Base-by-base conservation (phyloP, 1,140 invertebrate genomes). In the Pectinophora gossypiella region DNA sequence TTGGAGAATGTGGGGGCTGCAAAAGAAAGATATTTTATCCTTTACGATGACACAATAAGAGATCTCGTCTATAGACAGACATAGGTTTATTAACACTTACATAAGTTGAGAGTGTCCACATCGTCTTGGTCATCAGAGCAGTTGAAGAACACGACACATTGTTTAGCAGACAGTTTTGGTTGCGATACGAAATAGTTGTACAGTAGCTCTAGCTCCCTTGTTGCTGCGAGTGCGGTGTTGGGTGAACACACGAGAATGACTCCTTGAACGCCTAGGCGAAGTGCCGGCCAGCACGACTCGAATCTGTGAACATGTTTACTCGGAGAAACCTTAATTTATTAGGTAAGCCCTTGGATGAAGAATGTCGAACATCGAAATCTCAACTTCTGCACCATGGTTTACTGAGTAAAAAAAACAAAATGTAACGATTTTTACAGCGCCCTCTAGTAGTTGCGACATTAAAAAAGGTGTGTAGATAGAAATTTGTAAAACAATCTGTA, bases 211-310 rank as follows among this genome's bases (percentile, higher is more conserved):
- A 96, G 76, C 66, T 94, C 91, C 70, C 90, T 89, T 22, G 90
- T 72, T 18, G 89, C 86, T 4, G 88, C 85, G 45, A 90, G 89
- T 15, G 90, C 89, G 64, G 91, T 94, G 49, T 74, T 82, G 15
- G 74, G 64, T 0, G 87, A 81, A 60, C 92, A 95, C 3, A 95
- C 92, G 64, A 96, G 90, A 43, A 96, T 90, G n/a, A 94, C 89
- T 18, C 94, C 95, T 64, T 92, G 89, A 1, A 90, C 85, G 68
- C 93, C 91, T 71, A 90, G 88, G 38, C 92, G 90, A 54, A 95
- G 89, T 6, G 93, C 93, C 46, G 94, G 92, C 95, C 95, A 96
- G 73, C 93, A 95, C 12, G 89, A 88, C 75, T 94, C 92, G 85
- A 91, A 95, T 67, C 94, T 95, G n/a, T n/a, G n/a, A n/a, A n/a